Base-by-base conservation (phyloP, 1,140 invertebrate species). In the Diachasma alloeum region DNA sequence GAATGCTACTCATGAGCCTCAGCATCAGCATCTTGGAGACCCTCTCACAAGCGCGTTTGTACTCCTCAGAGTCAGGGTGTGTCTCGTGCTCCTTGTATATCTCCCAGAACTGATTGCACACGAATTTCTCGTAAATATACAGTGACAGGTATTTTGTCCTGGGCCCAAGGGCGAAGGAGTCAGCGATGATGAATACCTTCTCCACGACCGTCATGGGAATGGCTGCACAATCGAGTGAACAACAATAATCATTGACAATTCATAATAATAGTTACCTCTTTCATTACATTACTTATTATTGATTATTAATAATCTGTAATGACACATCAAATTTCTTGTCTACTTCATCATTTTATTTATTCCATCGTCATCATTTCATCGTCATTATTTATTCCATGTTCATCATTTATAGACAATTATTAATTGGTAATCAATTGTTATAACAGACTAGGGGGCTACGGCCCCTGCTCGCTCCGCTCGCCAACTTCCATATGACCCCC, bases 71-170 rank as follows among this genome's bases (percentile, higher is more conserved):
- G 15, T 68, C 53, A 0, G 26, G n/a, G 31, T 22, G 53, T 17
- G 53, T 73, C 24, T 17, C 15, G 22, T 78, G 71, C 26, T 66
- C 24, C n/a, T 78, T 73, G 10, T 83, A 80, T 6, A 83, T 11
- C 74, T 88, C 77, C 80, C 79, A 83, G 67, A 85, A 88, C 11
- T 81, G 53, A 24, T 79, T 83, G 31, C 76, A 82, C 73, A 87
- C 82, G 63, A 84, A 86, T 72, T 79, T 83, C 26, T 89, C 87
- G 15, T 85, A 87, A 13, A 89, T 78, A 48, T 87, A 83, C 5
- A 89, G 74, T 2, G 88, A 80, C 31, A 87, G 48, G 59, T 88
- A 87, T 68, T 81, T 88, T 6, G 83, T 81, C 15, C 84, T 74
- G 5, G 81, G 69, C 0, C 74, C 72, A 13, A 88, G 26, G 15